A percentile compares a stretch with the other conserved stretches of the same genome.
phyloP scores from a whole-genome alignment of 1,140 invertebrate genomes.

The Dendroctonus ponderosae region DNA sequence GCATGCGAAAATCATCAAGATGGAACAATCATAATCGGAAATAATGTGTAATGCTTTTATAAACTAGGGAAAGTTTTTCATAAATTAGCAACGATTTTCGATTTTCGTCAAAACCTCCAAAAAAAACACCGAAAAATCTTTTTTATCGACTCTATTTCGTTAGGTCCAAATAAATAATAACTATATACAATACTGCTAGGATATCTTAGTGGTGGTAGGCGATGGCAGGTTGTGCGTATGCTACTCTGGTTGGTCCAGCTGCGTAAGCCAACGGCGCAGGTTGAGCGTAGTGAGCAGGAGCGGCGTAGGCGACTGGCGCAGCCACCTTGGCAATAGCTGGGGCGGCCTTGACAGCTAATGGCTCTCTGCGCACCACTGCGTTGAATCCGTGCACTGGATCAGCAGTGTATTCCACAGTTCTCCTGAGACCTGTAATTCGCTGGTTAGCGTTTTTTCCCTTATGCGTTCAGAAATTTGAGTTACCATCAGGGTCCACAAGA shows the following conservation, averaged over 20 bases:
- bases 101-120: too few relatives aligned
- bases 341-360: constrained; percentile 46
- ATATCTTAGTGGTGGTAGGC: constrained; percentile 13
- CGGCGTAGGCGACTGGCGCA: constrained; percentile 46
- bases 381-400: constrained; percentile 57
- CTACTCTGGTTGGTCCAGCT: constrained; percentile 18
- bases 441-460: background rate
- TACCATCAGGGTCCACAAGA: constrained; percentile 62
- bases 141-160: too few relatives aligned
- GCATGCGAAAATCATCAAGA: too few relatives aligned
- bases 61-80: too few relatives aligned
- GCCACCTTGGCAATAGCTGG: constrained; percentile 38
- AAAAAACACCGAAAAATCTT: too few relatives aligned
- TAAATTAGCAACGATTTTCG: too few relatives aligned
- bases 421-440: constrained; percentile 52
- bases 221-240: constrained; percentile 22
- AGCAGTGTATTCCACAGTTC: constrained; percentile 66
- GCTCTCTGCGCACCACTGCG: constrained; percentile 56
- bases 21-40: too few relatives aligned
- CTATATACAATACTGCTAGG: constrained; percentile 15
- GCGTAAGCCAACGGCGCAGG: constrained; percentile 29
- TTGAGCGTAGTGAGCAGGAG: constrained; percentile 42
- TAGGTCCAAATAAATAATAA: constrained; percentile 18
- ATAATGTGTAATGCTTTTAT: too few relatives aligned
- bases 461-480: constrained; percentile 55